These are phyloP conservation scores for Calliopsis andreniformis DNA, from an alignment of 1,140 invertebrate genomes.

Conservation along the genomic window DNA sequence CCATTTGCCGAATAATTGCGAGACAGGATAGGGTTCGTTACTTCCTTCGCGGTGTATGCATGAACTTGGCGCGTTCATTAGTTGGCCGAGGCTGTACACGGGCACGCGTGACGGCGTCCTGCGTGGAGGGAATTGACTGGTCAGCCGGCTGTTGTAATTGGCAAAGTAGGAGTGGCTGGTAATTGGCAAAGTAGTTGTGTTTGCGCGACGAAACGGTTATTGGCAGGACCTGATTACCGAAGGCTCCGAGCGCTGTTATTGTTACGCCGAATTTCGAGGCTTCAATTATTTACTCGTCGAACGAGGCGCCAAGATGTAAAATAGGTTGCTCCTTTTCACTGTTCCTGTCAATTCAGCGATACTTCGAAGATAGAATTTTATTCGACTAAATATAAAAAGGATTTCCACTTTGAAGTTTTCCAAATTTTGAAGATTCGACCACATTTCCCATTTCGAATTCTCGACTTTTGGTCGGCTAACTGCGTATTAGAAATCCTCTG, in stretches of 20 bases:
- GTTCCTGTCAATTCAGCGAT: no score
- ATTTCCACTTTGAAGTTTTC: no score
- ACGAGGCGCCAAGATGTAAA: background rate
- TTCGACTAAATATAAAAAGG: no score
- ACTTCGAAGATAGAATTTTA: no score
- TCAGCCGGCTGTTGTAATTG: slow-evolving; percentile 37
- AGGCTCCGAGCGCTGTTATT: slow-evolving; percentile 19
- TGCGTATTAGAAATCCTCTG: no score
- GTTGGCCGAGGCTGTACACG: slow-evolving; percentile 13
- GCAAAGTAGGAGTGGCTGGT: slow-evolving; percentile 28
- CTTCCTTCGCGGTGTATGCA: slow-evolving; percentile 30
- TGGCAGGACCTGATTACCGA: slow-evolving; percentile 34
- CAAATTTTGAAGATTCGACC: no score
- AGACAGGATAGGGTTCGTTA: slow-evolving; percentile 29
- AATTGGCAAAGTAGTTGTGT: slow-evolving; percentile 51
- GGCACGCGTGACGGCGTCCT: slow-evolving; percentile 37
- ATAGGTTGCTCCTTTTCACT: no score
- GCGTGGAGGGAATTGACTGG: slow-evolving; percentile 32
- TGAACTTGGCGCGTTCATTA: slow-evolving; percentile 38
- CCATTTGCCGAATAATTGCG: slow-evolving; percentile 29
- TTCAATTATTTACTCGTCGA: background rate
- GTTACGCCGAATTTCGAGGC: background rate
- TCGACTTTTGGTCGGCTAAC: no score
- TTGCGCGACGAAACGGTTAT: slow-evolving; percentile 44
- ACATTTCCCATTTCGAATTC: no score